Base-by-base conservation (phyloP, 2,888 invertebrate genomes). In the Apamea epomidion region DNA sequence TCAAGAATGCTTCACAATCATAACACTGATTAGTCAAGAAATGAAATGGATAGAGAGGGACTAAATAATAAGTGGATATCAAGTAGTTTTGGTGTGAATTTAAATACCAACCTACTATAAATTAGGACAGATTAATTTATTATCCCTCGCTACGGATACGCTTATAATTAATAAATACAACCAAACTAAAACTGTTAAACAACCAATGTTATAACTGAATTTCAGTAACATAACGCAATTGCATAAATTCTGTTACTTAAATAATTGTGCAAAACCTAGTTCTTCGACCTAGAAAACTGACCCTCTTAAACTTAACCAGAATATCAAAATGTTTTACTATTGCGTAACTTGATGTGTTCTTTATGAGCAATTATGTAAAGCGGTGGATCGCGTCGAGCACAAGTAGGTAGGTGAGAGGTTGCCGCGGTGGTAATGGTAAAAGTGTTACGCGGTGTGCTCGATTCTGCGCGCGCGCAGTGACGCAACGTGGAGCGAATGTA, bases 281-380 rank as follows among this genome's bases (percentile, higher is more conserved):
- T 87, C 64, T 74, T 76, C 82, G 84, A 78, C 88, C 88, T 84
- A 91, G 88, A 90, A 90, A 91, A 90, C 89, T 94, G 94, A 94
- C 95, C 95, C 93, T 91, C 93, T 94, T 95, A 91, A 88, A 90
- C 92, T 91, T 91, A 92, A 93, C 91, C 91, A 93, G 94, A 95
- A 94, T 94, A 92, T 93, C 90, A 94, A 94, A 93, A 94, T 93
- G 93, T 94, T 95, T 94, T 95, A 93, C 83, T 94, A 88, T 96
- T 96, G 95, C 95, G 92, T 94, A 96, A 96, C 86, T 90, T 91
- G 91, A 93, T 95, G 94, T 94, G 94, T 95, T 95, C 93, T 95
- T 94, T 95, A 93, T 94, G 93, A 94, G 93, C 93, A 95, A 96
- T 96, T 96, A 97, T 96, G 96, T 96, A 96, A 96, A 96, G 94